phyloP scores from a whole-genome alignment of 1,140 invertebrate genomes.

The Daktulosphaira vitifoliae region DNA sequence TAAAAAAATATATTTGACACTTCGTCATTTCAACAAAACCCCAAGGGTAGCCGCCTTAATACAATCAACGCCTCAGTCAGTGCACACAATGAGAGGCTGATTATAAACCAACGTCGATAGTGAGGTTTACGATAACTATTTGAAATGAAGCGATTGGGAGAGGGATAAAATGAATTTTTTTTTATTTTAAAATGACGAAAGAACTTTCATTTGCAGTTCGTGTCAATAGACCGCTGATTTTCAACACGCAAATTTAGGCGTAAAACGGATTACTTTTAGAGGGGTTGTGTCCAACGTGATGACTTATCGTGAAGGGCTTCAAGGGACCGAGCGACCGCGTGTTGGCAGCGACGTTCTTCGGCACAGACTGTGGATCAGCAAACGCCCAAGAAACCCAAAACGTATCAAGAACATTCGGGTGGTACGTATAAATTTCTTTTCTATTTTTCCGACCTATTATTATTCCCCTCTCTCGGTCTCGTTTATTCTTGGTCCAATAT shows the following conservation, averaged over 20 bases:
- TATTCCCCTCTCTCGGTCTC: conserved; percentile 4
- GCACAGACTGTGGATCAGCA: conserved; percentile 7
- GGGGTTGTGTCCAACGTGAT: background rate
- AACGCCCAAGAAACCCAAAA: background rate
- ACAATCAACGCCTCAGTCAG: background rate
- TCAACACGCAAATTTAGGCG: background rate
- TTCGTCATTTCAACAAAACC: too few relatives aligned
- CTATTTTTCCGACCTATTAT: background rate
- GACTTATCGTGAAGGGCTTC: too few relatives aligned
- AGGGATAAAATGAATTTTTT: too few relatives aligned
- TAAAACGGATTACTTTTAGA: too few relatives aligned
- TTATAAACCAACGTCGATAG: background rate
- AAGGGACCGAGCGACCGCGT: background rate
- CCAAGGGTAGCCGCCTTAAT: too few relatives aligned
- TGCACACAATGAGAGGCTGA: background rate
- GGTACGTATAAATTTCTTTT: conserved; percentile 20
- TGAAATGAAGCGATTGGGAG: background rate
- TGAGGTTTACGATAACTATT: too few relatives aligned
- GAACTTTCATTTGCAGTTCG: background rate
- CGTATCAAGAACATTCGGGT: background rate
- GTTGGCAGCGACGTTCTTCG: conserved; percentile 18
- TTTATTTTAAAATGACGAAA: too few relatives aligned
- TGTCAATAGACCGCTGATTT: background rate
- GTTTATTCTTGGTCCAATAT: background rate
- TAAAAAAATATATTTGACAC: background rate